These are phyloP conservation scores for Vulpes lagopus DNA, from an alignment of 2,113 vertebrate genomes.

Conservation along the genomic window DNA sequence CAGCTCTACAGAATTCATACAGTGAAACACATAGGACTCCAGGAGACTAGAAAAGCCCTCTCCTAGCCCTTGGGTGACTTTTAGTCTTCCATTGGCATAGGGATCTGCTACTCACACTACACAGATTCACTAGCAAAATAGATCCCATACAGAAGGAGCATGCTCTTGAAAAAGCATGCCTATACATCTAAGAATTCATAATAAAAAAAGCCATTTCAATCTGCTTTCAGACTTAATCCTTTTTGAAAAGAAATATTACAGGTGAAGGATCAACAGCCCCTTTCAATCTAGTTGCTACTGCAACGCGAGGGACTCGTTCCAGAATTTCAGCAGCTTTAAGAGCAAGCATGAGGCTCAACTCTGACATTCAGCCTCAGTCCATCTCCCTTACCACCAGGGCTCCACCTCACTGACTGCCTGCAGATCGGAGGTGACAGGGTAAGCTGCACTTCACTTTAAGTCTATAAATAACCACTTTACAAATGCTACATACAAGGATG, in stretches of 20 bases:
- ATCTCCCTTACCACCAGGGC: background rate
- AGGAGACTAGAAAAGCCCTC: background rate
- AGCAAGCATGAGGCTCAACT: background rate
- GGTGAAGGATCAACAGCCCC: background rate
- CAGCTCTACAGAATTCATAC: background rate
- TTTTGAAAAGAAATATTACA: background rate
- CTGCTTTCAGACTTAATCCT: slow-evolving; percentile 30
- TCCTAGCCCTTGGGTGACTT: background rate
- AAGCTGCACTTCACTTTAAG: background rate
- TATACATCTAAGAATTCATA: slow-evolving; percentile 5
- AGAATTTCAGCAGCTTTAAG: slow-evolving; percentile 20
- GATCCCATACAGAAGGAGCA: background rate
- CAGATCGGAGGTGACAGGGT: background rate
- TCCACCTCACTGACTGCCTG: background rate
- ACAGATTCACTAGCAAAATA: slow-evolving; percentile 6
- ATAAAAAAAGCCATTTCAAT: slow-evolving; percentile 26
- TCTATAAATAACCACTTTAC: slow-evolving; percentile 24
- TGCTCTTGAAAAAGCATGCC: background rate
- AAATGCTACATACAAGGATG: slow-evolving; percentile 3
- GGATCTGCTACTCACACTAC: background rate
- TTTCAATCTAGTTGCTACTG: background rate
- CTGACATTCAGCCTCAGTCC: background rate
- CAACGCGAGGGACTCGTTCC: background rate
- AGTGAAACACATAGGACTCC: background rate
- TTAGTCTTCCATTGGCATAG: background rate